Base-by-base conservation (phyloP, 2,888 invertebrate species). In the Tetheella fluctuosa region DNA sequence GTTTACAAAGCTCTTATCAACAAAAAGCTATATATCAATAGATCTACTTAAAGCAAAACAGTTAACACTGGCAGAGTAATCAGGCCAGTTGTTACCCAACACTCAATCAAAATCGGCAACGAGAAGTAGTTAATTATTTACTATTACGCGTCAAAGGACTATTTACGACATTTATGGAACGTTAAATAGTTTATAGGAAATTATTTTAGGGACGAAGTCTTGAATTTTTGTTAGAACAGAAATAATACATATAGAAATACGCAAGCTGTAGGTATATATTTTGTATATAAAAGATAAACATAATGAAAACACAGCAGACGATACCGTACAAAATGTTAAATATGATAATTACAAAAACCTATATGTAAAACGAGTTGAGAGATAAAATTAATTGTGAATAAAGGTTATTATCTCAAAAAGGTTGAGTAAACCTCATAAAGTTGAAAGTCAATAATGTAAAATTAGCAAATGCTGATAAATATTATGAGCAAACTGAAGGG, bases 81-180 rank as follows among this genome's bases (percentile, higher is more conserved):
- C 48, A 48, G 48, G 48, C 48, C 48, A 48, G 17, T 42, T 17
- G 20, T 42, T 42, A 42, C 42, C 6, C 48, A 48, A 48, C 48
- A 48, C 48, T 20, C 48, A 48, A 48, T 48, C 48, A 48, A 48
- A 20, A 48, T 48, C 48, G 48, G 7, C 48, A 20, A 48, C 48
- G 48, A 20, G 48, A 48, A 48, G 20, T 20, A 20, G 20, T 48
- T 48, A 48, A 20, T 48, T 20, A 48, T 48, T 48, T 48, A 20
- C 48, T 48, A 7, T 48, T 48, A 48, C 20, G 48, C 48, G 48
- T 10, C 48, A 20, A 48, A 48, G 10, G 8, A 48, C 48, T 48
- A 48, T 48, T 48, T 17, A 48, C 48, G 20, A 15, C 10, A 20
- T 48, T 48, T 48, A 10, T 48, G 17, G 17, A 48, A 17, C 48